Conservation (phyloP, 2,797 vertebrate species). For the Urosaurus nigricauda region DNA sequence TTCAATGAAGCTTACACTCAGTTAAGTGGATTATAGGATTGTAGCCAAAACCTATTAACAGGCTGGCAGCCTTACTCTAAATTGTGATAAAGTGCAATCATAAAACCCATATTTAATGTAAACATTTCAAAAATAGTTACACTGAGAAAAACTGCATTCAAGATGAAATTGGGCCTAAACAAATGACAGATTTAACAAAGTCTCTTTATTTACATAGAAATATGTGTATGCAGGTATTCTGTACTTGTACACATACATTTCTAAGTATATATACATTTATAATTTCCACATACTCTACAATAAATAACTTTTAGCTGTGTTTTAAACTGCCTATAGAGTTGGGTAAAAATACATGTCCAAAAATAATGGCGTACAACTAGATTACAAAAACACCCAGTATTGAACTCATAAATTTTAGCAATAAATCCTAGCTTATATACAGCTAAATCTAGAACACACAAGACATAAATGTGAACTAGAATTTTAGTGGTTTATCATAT, state of each 20-base stretch:
- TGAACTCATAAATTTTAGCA: conserved; percentile 66
- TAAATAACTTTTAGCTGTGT: conserved; percentile 72
- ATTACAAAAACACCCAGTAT: conserved; percentile 77
- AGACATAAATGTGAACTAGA: conserved; percentile 74
- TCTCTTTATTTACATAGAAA: conserved; percentile 85
- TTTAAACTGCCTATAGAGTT: conserved; percentile 73
- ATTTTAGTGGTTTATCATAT: conserved; percentile 54
- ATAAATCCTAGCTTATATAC: conserved; percentile 77
- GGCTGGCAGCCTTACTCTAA: neutral
- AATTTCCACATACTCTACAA: conserved; percentile 78
- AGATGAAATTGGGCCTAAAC: conserved; percentile 43
- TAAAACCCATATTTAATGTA: neutral
- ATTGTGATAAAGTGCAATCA: neutral
- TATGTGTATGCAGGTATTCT: conserved; percentile 74
- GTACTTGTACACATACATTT: conserved; percentile 75
- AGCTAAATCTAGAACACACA: conserved; percentile 68
- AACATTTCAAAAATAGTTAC: neutral
- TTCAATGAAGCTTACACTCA: neutral
- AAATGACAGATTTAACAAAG: conserved; percentile 81
- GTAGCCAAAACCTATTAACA: neutral
- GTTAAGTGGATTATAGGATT: neutral
- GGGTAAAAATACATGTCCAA: conserved; percentile 78
- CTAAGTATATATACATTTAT: conserved; percentile 79
- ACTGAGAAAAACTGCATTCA: neutral
- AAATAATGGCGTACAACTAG: conserved; percentile 78